These are phyloP conservation scores for Rattus rattus DNA, from an alignment of 2,113 vertebrate genomes.

Conservation along the genomic window DNA sequence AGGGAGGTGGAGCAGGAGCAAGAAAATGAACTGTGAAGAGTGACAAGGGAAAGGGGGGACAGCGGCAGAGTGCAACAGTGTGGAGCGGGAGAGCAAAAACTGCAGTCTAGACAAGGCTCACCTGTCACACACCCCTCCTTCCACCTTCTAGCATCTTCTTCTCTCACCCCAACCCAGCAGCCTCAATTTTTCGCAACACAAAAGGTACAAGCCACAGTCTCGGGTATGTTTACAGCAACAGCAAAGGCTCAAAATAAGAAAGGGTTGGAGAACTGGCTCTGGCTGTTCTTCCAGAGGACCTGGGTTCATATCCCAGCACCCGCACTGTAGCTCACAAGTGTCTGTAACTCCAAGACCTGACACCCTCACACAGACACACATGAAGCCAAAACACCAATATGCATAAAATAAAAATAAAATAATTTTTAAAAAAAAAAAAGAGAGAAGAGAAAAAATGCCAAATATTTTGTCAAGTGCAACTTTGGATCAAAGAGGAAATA, in stretches of 20 bases:
- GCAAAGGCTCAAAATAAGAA: slow-evolving; percentile 21
- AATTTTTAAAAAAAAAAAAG: too few relatives aligned
- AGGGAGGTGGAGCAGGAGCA: too few relatives aligned
- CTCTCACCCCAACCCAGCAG: background rate
- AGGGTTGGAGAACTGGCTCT: too few relatives aligned
- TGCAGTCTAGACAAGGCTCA: background rate
- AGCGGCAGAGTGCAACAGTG: background rate
- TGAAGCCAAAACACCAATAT: too few relatives aligned
- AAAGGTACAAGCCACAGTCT: background rate
- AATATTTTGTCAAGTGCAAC: slow-evolving; percentile 33
- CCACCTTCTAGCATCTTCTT: background rate
- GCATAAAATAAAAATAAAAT: too few relatives aligned
- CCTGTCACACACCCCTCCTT: background rate
- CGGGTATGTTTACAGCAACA: background rate
- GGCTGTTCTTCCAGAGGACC: too few relatives aligned
- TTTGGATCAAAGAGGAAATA: slow-evolving; percentile 27
- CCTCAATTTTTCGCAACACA: background rate
- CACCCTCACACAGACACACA: too few relatives aligned
- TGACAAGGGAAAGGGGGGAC: background rate
- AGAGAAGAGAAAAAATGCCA: background rate
- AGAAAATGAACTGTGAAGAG: background rate
- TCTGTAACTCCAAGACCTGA: too few relatives aligned
- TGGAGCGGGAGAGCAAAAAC: background rate
- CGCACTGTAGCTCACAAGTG: too few relatives aligned
- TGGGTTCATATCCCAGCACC: too few relatives aligned